Percentiles rank a stretch among this genome's conserved stretches.
phyloP scores from a whole-genome alignment of 2,888 invertebrate genomes.

The Thyatira batis region DNA sequence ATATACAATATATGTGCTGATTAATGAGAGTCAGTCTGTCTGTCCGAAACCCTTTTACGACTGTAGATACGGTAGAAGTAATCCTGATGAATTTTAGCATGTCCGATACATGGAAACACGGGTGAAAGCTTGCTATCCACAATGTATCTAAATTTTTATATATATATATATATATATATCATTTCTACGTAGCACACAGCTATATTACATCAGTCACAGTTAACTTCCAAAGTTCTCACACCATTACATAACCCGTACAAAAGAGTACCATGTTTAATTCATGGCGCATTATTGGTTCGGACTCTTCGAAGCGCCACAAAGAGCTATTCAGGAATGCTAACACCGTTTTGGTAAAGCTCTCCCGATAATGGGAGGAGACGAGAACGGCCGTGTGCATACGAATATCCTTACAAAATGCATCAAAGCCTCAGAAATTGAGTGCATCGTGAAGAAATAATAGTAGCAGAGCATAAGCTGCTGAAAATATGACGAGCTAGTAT shows the following conservation, averaged over 20 bases:
- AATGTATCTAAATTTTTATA: too few relatives aligned
- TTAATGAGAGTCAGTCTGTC: too few relatives aligned
- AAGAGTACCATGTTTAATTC: conserved; percentile 58
- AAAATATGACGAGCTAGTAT: too few relatives aligned
- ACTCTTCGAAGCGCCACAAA: conserved; percentile 23
- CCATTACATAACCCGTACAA: conserved; percentile 24
- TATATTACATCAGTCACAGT: conserved; percentile 8
- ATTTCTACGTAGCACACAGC: too few relatives aligned
- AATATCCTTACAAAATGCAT: conserved; percentile 22
- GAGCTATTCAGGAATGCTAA: conserved; percentile 46
- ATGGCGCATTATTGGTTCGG: conserved; percentile 43
- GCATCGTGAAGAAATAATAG: neutral
- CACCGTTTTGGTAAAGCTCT: conserved; percentile 48
- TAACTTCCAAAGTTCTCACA: conserved; percentile 17
- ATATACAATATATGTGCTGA: too few relatives aligned
- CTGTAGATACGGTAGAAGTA: too few relatives aligned
- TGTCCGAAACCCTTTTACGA: too few relatives aligned
- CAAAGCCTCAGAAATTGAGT: conserved; percentile 23
- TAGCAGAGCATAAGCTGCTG: too few relatives aligned
- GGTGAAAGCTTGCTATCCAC: too few relatives aligned
- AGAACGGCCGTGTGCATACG: conserved; percentile 28
- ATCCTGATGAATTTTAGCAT: too few relatives aligned
- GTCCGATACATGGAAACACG: too few relatives aligned
- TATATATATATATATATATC: too few relatives aligned
- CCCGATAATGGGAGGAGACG: conserved; percentile 37